Base-by-base conservation (phyloP, 2,888 invertebrate species). In the Acronicta leporina region DNA sequence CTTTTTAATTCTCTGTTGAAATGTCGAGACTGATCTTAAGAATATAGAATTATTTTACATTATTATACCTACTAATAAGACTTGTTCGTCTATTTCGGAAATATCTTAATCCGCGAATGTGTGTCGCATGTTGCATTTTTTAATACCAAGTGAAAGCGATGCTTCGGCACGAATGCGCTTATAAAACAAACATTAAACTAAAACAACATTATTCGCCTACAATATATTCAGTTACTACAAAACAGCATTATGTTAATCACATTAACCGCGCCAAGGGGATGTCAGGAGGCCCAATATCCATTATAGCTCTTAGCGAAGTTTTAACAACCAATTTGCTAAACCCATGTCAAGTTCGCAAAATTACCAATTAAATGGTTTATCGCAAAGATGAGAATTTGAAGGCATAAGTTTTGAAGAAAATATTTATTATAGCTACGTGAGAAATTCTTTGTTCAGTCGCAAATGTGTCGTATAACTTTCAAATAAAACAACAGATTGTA, bases 281-380 rank as follows among this genome's bases (percentile, higher is more conserved):
- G 71, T 43, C 53, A 4, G 41, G 54, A 33, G 54, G 49, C 46
- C 58, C 51, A 56, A 67, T 71, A 64, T 64, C 58, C 68, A 71
- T 75, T 66, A 75, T 48, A 33, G 66, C 53, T 63, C 63, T 78
- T 68, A 63, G 51, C 63, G 50, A 82, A 83, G 78, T 82, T 82
- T 76, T 79, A 82, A 77, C 77, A 82, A 76, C 71, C 79, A 82
- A 83, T 83, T 81, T 80, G 73, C 72, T 61, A 62, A 72, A 75
- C 82, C 82, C 74, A 78, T 77, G 75, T 82, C 80, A 82, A 73
- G 73, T 73, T 77, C 43, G 44, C 52, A 41, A 61, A 79, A 80
- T 73, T 70, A 73, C 75, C 63, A 73, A 82, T 80, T 77, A 80
- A 66, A 70, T 49, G 48, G 54, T 74, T 56, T 53, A 54, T 59